Conservation (phyloP, 2,888 invertebrate species). For the Cactoblastis cactorum region DNA sequence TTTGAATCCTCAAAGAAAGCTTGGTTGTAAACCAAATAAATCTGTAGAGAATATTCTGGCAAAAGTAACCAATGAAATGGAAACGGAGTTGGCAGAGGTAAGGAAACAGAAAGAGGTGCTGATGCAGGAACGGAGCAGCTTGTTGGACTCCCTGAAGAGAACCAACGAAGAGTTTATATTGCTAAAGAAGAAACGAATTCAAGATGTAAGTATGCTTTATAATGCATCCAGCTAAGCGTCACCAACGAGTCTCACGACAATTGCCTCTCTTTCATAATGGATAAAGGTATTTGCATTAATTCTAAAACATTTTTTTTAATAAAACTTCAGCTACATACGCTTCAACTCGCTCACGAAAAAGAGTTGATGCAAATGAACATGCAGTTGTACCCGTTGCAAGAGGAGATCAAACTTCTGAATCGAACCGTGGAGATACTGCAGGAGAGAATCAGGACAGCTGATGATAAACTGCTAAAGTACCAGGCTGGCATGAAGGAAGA, state of each 20-base stretch:
- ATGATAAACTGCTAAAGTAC: conserved; percentile 55
- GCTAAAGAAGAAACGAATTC: conserved; percentile 87
- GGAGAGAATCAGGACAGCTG: conserved; percentile 52
- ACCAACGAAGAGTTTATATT: conserved; percentile 87
- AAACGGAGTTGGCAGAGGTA: conserved; percentile 60
- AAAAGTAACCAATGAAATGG: conserved; percentile 62
- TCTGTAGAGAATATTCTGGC: conserved; percentile 63
- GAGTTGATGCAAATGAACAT: conserved; percentile 84
- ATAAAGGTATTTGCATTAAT: background rate
- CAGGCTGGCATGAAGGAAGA: conserved; percentile 49
- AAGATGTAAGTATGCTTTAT: conserved; percentile 82
- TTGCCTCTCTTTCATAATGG: too few relatives aligned
- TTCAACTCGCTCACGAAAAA: conserved; percentile 85
- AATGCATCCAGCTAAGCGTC: too few relatives aligned
- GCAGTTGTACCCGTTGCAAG: conserved; percentile 78
- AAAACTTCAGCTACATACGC: conserved; percentile 88
- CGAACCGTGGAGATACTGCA: conserved; percentile 76
- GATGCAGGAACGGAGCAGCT: conserved; percentile 73
- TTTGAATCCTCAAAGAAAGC: conserved; percentile 62
- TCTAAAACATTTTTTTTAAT: conserved; percentile 23
- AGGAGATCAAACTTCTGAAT: conserved; percentile 80
- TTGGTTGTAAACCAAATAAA: conserved; percentile 47
- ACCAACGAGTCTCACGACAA: too few relatives aligned
- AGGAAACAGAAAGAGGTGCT: conserved; percentile 70
- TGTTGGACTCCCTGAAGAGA: conserved; percentile 83